Percentiles rank a stretch among this genome's conserved stretches.
phyloP scores from a whole-genome alignment of 2,797 vertebrate species.

The Sebastes elongatus region DNA sequence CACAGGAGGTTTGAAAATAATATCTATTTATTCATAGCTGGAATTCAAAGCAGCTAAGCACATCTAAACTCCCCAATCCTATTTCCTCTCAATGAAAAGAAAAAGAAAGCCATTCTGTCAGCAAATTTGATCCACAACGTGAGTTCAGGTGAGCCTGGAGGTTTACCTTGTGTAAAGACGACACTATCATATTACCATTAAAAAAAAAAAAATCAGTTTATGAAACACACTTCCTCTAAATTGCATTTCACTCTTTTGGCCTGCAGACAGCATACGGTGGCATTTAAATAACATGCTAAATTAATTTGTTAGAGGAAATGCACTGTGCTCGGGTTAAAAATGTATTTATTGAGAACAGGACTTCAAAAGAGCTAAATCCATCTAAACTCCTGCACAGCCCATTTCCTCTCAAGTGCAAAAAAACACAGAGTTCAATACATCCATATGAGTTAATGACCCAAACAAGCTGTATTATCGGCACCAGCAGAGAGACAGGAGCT shows the following conservation, averaged over 20 bases:
- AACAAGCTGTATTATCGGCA: conserved; percentile 48
- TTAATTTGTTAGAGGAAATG: background rate
- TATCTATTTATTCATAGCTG: background rate
- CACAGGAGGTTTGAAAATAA: background rate
- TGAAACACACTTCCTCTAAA: background rate
- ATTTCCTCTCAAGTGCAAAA: conserved; percentile 4
- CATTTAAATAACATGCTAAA: conserved; percentile 16
- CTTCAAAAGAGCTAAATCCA: conserved; percentile 17
- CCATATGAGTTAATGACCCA: conserved; percentile 52
- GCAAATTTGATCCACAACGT: background rate
- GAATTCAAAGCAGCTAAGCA: conserved; percentile 3
- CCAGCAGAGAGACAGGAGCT: conserved; percentile 42
- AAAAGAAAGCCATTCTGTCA: background rate
- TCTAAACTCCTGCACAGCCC: background rate
- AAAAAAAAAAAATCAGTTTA: background rate
- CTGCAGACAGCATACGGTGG: background rate
- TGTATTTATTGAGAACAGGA: background rate
- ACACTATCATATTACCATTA: background rate
- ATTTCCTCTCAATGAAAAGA: background rate
- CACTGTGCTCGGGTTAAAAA: background rate
- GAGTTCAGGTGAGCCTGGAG: background rate
- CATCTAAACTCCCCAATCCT: background rate
- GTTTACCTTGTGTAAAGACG: background rate
- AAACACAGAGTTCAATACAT: conserved; percentile 14
- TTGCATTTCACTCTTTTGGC: conserved; percentile 7